Evolutionary conservation across 2,797 vertebrate genomes (phyloP), one percentile per base, ranked within the genome.

Genomic region (Chiloscyllium punctatum): DNA sequence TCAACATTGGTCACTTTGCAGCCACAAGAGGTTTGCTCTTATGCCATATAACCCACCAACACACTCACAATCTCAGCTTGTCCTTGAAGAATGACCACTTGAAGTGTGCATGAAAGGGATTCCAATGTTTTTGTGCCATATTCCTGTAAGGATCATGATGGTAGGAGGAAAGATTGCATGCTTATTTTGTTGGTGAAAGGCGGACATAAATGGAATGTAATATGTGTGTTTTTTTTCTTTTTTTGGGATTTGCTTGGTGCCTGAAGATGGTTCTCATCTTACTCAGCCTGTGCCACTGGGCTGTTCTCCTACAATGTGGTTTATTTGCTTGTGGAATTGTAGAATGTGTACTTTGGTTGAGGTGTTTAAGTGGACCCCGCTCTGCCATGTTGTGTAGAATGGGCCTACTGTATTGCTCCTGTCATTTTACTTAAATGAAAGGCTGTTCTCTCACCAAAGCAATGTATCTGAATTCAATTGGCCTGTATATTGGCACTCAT

Each of bases 321-420:
- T 92, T 92, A 37, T 92, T 92, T 92, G 66, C 90, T 42, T 92
- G 66, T 92, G 90, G 90, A 69, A 66, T 25, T 23, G 62, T 37
- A 62, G 62, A 92, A 92, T 92, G 90, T 92, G 90, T 69, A 68
- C 90, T 69, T 92, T 92, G 90, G 90, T 92, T 69, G 66, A 92
- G 88, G 88, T 91, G 90, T 69, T 69, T 25, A 92, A 92, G 90
- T 92, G 90, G 62, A 42, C 37, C 66, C n/a, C 8, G 21, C 66
- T 92, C 62, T 69, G 90, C 62, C 66, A n/a, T n/a, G 3, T n/a
- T 68, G 37, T 21, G n/a, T 11, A 92, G 62, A 69, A 92, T 92
- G 37, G 66, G n/a, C 90, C 90, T 69, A 69, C 62, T 92, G 90
- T 92, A 92, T 92, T 84, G 42, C 37, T 84, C 82, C 82, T 84